Conservation (phyloP, 2,888 invertebrate genomes). For the Hesperia comma region DNA sequence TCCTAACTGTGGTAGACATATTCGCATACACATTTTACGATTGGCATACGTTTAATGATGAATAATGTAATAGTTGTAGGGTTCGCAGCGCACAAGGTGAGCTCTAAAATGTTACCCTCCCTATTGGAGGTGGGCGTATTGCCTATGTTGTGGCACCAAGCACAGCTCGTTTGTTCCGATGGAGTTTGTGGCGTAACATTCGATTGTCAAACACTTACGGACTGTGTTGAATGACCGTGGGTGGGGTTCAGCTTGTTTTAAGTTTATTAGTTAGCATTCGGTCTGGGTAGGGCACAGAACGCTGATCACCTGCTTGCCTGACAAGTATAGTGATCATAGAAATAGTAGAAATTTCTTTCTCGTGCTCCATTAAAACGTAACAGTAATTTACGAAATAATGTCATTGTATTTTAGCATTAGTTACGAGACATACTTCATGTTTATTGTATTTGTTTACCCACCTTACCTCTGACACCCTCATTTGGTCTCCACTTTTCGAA, state of each 20-base stretch:
- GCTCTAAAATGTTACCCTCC: conserved; percentile 81
- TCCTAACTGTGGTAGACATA: conserved; percentile 2
- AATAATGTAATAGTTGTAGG: conserved; percentile 69
- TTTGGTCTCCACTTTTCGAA: conserved; percentile 67
- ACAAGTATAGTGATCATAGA: conserved; percentile 49
- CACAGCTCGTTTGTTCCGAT: conserved; percentile 74
- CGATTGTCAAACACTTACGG: conserved; percentile 55
- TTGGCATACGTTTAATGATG: conserved; percentile 55
- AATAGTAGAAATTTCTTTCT: conserved; percentile 29
- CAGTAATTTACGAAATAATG: conserved; percentile 55
- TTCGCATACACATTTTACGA: conserved; percentile 11
- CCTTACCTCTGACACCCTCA: conserved; percentile 55
- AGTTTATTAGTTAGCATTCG: conserved; percentile 45
- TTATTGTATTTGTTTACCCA: conserved; percentile 65
- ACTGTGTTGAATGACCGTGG: conserved; percentile 58
- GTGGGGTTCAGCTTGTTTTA: conserved; percentile 59
- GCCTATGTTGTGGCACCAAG: conserved; percentile 82
- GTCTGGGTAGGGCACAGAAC: conserved; percentile 52
- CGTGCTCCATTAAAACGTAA: conserved; percentile 27
- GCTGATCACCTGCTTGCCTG: conserved; percentile 55
- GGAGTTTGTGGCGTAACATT: conserved; percentile 68
- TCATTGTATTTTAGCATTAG: conserved; percentile 57
- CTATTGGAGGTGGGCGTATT: conserved; percentile 84
- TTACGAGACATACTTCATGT: conserved; percentile 15
- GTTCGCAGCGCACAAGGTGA: conserved; percentile 84